These are phyloP conservation scores for Neogobius melanostomus DNA, from an alignment of 2,113 vertebrate species.

Conservation along the genomic window DNA sequence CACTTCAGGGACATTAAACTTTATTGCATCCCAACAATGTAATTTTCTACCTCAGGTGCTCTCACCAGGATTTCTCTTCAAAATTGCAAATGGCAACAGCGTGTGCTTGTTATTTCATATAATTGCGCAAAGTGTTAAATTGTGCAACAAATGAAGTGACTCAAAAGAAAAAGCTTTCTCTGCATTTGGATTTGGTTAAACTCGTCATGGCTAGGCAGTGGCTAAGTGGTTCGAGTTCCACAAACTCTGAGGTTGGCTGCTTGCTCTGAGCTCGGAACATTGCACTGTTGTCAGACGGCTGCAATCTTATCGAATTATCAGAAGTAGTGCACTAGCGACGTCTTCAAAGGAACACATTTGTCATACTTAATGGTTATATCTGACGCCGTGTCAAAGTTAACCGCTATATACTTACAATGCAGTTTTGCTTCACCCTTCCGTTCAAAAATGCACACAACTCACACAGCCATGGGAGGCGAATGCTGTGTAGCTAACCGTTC, in stretches of 20 bases:
- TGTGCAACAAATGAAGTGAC: conserved; percentile 27
- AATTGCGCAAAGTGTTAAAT: conserved; percentile 23
- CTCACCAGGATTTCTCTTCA: conserved; percentile 7
- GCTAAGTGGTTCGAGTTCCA: too few relatives aligned
- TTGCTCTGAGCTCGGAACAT: too few relatives aligned
- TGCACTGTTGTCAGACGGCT: too few relatives aligned
- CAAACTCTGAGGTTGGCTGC: too few relatives aligned
- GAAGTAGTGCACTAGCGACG: too few relatives aligned
- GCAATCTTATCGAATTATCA: too few relatives aligned
- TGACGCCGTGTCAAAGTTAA: not conserved
- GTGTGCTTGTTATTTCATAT: conserved; percentile 5
- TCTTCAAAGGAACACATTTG: too few relatives aligned
- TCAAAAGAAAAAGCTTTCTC: too few relatives aligned
- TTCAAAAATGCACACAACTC: conserved; percentile 39
- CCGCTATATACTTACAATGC: not conserved
- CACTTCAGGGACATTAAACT: conserved; percentile 51
- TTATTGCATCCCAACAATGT: conserved; percentile 47
- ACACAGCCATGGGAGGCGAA: conserved; percentile 75
- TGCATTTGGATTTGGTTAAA: too few relatives aligned
- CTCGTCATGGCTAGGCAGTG: too few relatives aligned
- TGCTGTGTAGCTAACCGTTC: conserved; percentile 76
- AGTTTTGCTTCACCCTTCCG: not conserved
- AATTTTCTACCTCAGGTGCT: conserved; percentile 37
- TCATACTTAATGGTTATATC: too few relatives aligned
- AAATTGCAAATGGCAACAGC: conserved; percentile 49